Base-by-base conservation (phyloP, 2,888 invertebrate species). In the Hydrotaea diabolus region DNA sequence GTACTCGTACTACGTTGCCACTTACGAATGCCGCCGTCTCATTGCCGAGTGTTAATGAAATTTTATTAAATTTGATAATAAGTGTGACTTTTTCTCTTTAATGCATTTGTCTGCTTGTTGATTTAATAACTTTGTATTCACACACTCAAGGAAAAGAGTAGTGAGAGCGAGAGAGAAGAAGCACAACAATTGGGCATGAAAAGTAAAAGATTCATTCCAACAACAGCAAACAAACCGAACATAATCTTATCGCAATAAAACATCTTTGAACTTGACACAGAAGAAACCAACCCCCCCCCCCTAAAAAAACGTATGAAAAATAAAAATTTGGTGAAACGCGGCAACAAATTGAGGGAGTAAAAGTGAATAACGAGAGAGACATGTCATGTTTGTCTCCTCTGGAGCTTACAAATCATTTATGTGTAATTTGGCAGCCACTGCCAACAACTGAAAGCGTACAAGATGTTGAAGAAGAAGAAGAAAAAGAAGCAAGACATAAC, bases 191-290 rank as follows among this genome's bases (percentile, higher is more conserved):
- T 43, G 26, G 39, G 26, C 39, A 21, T 19, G 36, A 66, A 39
- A 64, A 36, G 31, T 2, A 39, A 36, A 31, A 31, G 31, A 31
- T 4, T 4, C 31, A 31, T 23, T 31, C 19, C 39, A 39, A 57
- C 21, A 17, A 59, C 23, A 26, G n/a, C 13, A 71, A 43, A 21
- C n/a, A 59, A n/a, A 15, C 13, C 8, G 46, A 75, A 66, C 36
- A 79, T 64, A 74, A 74, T 78, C 49, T 76, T 85, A 85, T 82
- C 85, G 75, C 21, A 31, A 46, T 69, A 46, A 69, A 77, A 77
- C 66, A 85, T 85, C 85, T 85, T 79, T 85, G 76, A 85, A 85
- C 85, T 85, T 85, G 85, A 82, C 85, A 82, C 69, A 76, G 23
- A 79, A 85, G 69, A 69, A 21, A 26, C 17, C 55, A 0, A 31